Evolutionary conservation across 2,113 vertebrate genomes (phyloP), one percentile per base, ranked within the genome.

Genomic region (Pantherophis guttatus): DNA sequence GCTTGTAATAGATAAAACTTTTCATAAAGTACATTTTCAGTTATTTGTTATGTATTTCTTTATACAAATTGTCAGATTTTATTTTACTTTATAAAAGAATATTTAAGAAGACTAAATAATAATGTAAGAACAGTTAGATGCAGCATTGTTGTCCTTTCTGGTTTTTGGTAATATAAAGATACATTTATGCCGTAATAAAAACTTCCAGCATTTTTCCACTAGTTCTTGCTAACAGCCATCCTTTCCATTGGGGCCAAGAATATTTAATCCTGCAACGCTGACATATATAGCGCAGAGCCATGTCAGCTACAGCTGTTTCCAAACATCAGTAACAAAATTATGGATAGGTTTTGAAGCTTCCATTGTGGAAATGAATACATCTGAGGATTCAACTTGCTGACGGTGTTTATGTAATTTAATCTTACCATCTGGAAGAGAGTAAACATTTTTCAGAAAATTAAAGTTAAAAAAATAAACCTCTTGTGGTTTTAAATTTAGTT

Each of bases 331-430:
- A 98, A 98, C 97, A 97, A 97, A 98, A 98, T 98, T 98, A 98
- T 97, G 97, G 98, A 97, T 96, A 97, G 97, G 97, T 97, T 98
- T 97, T 97, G 97, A 97, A 98, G 97, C 96, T 98, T 98, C 98
- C 97, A 97, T 91, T 94, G 96, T 97, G 86, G 95, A 97, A 97
- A 97, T 95, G 97, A 97, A 98, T 98, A 95, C 98, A 94, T 98
- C 94, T 96, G 98, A 98, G 98, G 97, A 98, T 98, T 98, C 97
- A 97, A 97, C 96, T 98, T 98, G 98, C 98, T 98, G 98, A 98
- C 98, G 97, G 97, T 98, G 97, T 98, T 98, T 98, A 97, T 98
- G 98, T 98, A 98, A 98, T 98, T 98, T 98, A 98, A 98, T 98
- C 98, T 98, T 98, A 96, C 98, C 98, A 98, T 98, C 98, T 98